Evolutionary conservation across 2,113 vertebrate genomes (phyloP).

Genomic region (Oreochromis spilurus): DNA sequence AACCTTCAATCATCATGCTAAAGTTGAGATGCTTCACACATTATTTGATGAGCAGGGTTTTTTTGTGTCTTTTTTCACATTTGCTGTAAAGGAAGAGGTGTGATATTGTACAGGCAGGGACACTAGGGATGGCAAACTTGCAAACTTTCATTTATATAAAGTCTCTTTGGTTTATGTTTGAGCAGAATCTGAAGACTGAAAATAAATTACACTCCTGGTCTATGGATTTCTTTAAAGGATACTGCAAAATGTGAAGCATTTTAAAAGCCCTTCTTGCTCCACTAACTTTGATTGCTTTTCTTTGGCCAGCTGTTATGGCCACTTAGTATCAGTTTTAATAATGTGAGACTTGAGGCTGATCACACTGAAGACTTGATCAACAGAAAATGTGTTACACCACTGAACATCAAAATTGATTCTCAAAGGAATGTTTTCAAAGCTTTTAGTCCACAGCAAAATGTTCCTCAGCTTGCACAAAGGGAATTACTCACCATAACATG

Average conservation of each 20-base stretch:
- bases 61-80: neutral
- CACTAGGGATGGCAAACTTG: neutral
- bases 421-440: constrained; percentile 10
- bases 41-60: neutral
- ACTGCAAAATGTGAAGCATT: constrained; percentile 21
- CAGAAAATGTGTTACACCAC: neutral
- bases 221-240: constrained; percentile 8
- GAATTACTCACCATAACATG: neutral
- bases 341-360: constrained; percentile 23
- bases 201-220: constrained; percentile 34
- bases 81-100: neutral
- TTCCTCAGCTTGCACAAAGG: neutral
- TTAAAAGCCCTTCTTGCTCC: constrained; percentile 43
- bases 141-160: constrained; percentile 13
- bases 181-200: constrained; percentile 23
- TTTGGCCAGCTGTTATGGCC: constrained; percentile 41
- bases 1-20: neutral
- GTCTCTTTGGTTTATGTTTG: constrained; percentile 39
- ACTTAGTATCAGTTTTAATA: constrained; percentile 55
- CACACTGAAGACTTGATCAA: constrained; percentile 8
- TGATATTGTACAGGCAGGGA: neutral
- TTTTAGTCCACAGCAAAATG: neutral
- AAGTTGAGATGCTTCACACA: neutral
- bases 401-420: constrained; percentile 6
- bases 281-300: constrained; percentile 66